phyloP scores from a whole-genome alignment of 2,797 vertebrate genomes.

The Chelon labrosus region DNA sequence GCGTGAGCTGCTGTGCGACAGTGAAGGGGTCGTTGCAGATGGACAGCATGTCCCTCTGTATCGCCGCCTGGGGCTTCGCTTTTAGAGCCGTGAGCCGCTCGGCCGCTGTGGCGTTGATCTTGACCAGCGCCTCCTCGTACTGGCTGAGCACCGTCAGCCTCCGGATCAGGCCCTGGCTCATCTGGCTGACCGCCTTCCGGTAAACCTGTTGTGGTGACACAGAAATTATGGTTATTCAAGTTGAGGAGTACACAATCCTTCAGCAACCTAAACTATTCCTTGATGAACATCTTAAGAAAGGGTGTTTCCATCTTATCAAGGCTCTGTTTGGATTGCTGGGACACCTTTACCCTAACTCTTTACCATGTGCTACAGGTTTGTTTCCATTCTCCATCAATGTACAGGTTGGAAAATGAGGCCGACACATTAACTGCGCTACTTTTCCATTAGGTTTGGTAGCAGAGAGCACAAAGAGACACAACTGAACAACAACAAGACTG shows the following conservation, averaged over 20 bases:
- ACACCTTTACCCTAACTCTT: too few species aligned
- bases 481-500: neutral
- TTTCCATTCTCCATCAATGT: too few species aligned
- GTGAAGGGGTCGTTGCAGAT: constrained; percentile 94
- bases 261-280: neutral
- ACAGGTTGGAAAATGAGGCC: too few species aligned
- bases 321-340: too few species aligned
- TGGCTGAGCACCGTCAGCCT: constrained; percentile 91
- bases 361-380: too few species aligned
- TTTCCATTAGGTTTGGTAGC: neutral
- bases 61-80: constrained; percentile 91
- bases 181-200: constrained; percentile 90
- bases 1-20: constrained; percentile 95
- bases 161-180: constrained; percentile 90
- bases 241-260: neutral
- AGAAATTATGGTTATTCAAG: too few species aligned
- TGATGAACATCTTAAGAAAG: neutral
- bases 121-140: constrained; percentile 94
- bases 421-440: neutral
- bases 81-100: constrained; percentile 90
- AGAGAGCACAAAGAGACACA: neutral
- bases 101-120: constrained; percentile 87
- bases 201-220: constrained; percentile 82
- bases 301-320: neutral
- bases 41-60: constrained; percentile 91